Base-by-base conservation (phyloP, 2,888 invertebrate genomes). In the Rosalia funebris region DNA sequence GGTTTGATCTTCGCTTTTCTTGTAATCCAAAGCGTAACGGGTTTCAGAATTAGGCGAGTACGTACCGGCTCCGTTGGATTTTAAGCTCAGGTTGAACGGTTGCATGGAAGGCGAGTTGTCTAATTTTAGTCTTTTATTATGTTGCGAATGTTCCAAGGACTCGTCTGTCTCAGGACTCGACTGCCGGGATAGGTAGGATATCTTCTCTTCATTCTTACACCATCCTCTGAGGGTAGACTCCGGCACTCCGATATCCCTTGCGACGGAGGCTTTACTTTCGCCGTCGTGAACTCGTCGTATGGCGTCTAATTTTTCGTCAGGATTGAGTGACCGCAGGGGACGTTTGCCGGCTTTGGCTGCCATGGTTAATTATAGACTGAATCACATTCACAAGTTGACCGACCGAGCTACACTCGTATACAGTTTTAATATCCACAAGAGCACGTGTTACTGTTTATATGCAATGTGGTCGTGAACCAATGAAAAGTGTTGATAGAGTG, bases 151-250 rank as follows among this genome's bases (percentile, higher is more conserved):
- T 7, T 84, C 84, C 63, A 83, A 82, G 72, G 86, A 85, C 75
- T 86, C 86, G 73, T 86, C 86, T 39, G 89, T 90, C 69, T 91
- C 91, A 1, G 90, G 89, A 5, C 89, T 89, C 41, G 90, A 88
- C 73, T 90, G 87, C 7, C 89, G 84, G 19, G 90, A 89, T 75
- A 90, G 88, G 78, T 89, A 86, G 67, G 89, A 81, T 1, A 88
- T 83, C 79, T n/a, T 63, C 42, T 93, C 93, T 77, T 92, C 92
- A 76, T 92, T 91, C 80, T 93, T 93, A 82, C 93, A 93, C 93
- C 93, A 93, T 59, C 93, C 93, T 1, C 93, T 86, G 11, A 93
- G 83, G 5, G 93, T 93, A 1, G 92, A 93, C 80, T 93, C 93
- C 0, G 93, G 93, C 12, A 93, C 92, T 31, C 92, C 92, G 76